Percentiles rank a stretch among this genome's conserved stretches.
phyloP scores from a whole-genome alignment of 2,797 vertebrate species.

The Chloroceryle inda region DNA sequence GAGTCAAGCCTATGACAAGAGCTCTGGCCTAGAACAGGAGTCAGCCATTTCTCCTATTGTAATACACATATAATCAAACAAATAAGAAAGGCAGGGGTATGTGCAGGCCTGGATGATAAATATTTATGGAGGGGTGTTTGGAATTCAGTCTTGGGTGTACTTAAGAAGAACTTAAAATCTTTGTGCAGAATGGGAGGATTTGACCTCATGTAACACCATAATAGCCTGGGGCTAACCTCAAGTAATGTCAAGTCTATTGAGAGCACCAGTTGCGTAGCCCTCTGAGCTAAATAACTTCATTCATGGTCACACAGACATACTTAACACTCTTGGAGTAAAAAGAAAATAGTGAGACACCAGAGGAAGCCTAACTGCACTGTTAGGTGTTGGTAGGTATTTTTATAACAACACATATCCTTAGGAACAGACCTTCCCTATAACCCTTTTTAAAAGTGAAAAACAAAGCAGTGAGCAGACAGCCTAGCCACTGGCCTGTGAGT shows the following conservation, averaged over 20 bases:
- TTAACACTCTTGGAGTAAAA: slow-evolving; percentile 50
- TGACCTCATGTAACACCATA: slow-evolving; percentile 58
- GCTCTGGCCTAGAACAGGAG: not conserved
- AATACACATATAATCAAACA: not conserved
- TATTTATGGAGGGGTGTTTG: slow-evolving; percentile 7
- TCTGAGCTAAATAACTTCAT: slow-evolving; percentile 61
- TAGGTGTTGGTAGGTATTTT: slow-evolving; percentile 58
- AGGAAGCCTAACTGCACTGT: slow-evolving; percentile 28
- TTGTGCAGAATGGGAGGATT: slow-evolving; percentile 8
- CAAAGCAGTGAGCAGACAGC: slow-evolving; percentile 63
- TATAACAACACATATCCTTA: slow-evolving; percentile 56
- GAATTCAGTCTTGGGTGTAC: not conserved
- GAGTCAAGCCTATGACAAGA: not conserved
- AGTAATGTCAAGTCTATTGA: slow-evolving; percentile 57
- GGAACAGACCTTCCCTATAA: slow-evolving; percentile 28
- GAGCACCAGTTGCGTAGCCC: slow-evolving; percentile 27
- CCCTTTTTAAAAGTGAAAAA: slow-evolving; percentile 67
- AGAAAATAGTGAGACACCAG: slow-evolving; percentile 43
- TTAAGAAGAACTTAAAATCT: slow-evolving; percentile 51
- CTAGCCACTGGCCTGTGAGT: slow-evolving; percentile 62
- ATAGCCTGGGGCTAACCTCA: slow-evolving; percentile 52
- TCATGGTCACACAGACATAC: slow-evolving; percentile 52
- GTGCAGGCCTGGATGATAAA: slow-evolving; percentile 10
- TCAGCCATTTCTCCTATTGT: not conserved
- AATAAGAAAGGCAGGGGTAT: not conserved